Conservation (phyloP, 2,888 invertebrate genomes). For the Drosophila cognata region DNA sequence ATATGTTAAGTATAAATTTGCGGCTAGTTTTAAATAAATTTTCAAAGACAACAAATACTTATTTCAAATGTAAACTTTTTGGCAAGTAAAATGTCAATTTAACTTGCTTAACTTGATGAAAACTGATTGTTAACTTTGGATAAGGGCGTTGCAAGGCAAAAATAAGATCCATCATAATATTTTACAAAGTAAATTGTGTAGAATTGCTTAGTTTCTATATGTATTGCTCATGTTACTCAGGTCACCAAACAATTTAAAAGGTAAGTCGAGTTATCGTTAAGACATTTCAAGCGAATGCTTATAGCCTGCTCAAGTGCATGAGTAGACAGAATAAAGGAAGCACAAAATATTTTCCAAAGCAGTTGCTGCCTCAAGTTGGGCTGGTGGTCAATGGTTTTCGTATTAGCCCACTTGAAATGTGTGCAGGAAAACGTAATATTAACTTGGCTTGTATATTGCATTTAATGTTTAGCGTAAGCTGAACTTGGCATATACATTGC, state of each 20-base stretch:
- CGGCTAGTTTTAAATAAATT: neutral
- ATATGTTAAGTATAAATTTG: neutral
- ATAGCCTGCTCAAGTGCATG: conserved; percentile 50
- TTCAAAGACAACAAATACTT: neutral
- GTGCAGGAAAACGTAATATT: conserved; percentile 8
- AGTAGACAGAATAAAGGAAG: conserved; percentile 42
- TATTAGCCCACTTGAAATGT: conserved; percentile 35
- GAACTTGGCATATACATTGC: neutral
- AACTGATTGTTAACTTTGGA: neutral
- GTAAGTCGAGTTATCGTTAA: conserved; percentile 21
- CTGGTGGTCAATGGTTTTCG: conserved; percentile 22
- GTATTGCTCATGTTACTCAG: neutral
- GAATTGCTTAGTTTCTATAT: neutral
- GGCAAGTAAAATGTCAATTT: neutral
- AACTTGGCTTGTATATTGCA: neutral
- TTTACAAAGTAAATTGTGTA: neutral
- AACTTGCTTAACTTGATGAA: neutral
- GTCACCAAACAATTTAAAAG: conserved; percentile 10
- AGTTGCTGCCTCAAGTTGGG: neutral
- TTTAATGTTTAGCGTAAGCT: neutral
- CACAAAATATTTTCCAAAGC: conserved; percentile 18
- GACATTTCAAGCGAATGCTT: conserved; percentile 34
- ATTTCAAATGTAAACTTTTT: neutral
- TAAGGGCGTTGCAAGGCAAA: neutral
- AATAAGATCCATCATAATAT: rapidly evolving